Evolutionary conservation across 1,140 invertebrate species (phyloP), one percentile per base, ranked within the genome.

Genomic region (Drosophila carrolli): DNA sequence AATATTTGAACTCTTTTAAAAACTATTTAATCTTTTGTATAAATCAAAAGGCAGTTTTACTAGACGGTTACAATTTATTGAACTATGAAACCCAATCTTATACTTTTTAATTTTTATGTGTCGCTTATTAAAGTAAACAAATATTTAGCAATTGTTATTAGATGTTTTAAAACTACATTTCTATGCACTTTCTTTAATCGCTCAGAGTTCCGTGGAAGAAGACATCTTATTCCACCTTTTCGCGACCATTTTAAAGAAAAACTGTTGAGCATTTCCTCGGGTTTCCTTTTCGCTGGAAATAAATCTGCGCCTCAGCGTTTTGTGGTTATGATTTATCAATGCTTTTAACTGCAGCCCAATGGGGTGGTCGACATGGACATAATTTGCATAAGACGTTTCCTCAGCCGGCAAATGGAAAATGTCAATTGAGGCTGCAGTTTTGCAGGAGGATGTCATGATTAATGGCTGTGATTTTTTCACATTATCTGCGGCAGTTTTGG

Each of bases 251-350:
- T 53, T 37, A 7, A 9, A 6, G 19, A 11, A 16, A 51, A 37
- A 53, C 32, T 53, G 44, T 58, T 58, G 46, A 40, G 32, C 11
- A 46, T 58, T 56, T 68, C 11, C 38, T 13, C 37, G 37, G 13
- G 44, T 54, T 37, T 38, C 47, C 58, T 44, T 29, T 54, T 8
- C 14, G 46, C 29, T 29, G 8, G 27, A 66, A 76, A 65, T 73
- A 85, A 85, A 85, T 78, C 76, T 70, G 61, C 32, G 63, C 27
- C 47, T 48, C 41, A 23, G 58, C 56, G 41, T 86, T 44, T 43
- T 74, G 70, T 77, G 80, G 76, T 80, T 88, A 89, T 88, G 84
- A 88, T 88, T 88, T 89, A 88, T 89, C 83, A 88, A 84, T 89
- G 83, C 83, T 89, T 89, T 88, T 89, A 78, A 72, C 47, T 89